Conservation (phyloP, 2,113 vertebrate genomes). For the Mesoclemmys tuberculata region DNA sequence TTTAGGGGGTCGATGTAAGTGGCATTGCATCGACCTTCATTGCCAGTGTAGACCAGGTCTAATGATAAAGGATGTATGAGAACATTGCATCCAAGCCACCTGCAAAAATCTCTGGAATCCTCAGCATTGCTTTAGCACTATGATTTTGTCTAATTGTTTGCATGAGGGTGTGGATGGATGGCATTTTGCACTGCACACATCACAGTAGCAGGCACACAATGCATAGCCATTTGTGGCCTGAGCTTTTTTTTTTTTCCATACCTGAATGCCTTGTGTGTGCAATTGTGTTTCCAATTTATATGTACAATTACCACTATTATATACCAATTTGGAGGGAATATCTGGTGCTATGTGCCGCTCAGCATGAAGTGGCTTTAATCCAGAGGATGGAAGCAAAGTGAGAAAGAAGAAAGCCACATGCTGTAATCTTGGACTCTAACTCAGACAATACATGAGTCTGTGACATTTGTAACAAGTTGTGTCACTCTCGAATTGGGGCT, state of each 20-base stretch:
- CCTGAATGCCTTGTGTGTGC: not conserved
- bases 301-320: slow-evolving; percentile 31
- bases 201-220: not conserved
- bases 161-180: not conserved
- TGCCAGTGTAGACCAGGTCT: too few relatives aligned
- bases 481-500: not conserved
- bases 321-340: not conserved
- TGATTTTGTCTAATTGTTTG: not conserved
- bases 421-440: not conserved
- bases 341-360: not conserved
- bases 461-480: not conserved
- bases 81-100: not conserved
- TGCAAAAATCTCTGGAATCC: not conserved
- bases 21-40: too few relatives aligned
- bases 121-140: not conserved
- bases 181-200: not conserved
- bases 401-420: not conserved
- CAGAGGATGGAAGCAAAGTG: not conserved
- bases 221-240: not conserved
- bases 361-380: not conserved
- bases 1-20: too few relatives aligned
- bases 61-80: not conserved
- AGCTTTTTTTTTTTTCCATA: not conserved
- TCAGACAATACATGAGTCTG: not conserved
- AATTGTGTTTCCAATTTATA: slow-evolving; percentile 21